A percentile compares a stretch with the other conserved stretches of the same genome.
Evolutionary conservation across 2,888 invertebrate species (phyloP).

Genomic region (Lochmaea capreae): DNA sequence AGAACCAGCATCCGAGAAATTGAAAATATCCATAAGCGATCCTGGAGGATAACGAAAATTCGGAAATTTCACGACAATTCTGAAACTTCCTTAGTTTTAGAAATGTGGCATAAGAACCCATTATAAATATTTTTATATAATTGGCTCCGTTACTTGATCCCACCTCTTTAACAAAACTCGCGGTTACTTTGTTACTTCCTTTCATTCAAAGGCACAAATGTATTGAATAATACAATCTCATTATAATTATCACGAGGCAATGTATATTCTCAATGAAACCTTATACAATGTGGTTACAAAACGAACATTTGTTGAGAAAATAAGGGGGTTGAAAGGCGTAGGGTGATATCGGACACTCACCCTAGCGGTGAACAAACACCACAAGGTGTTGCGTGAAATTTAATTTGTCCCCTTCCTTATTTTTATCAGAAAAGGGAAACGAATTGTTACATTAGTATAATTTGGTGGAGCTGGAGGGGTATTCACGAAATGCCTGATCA

Average conservation of each 20-base stretch:
- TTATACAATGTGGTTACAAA: background rate
- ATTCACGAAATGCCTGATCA: no score
- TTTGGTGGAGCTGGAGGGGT: no score
- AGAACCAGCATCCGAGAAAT: no score
- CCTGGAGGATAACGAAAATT: no score
- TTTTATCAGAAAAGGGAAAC: background rate
- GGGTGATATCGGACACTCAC: background rate
- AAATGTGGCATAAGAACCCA: background rate
- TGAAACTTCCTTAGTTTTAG: no score
- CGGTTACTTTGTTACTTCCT: background rate
- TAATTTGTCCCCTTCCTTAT: background rate
- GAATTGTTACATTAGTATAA: no score
- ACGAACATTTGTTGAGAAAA: background rate
- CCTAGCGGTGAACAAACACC: background rate
- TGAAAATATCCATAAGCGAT: no score
- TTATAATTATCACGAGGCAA: background rate
- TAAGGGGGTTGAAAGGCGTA: background rate
- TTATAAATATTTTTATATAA: background rate
- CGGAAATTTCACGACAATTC: no score
- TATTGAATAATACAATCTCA: background rate
- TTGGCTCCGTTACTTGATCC: background rate
- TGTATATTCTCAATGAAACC: background rate
- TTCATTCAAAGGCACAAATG: background rate
- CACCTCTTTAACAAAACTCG: background rate
- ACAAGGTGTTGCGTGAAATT: constrained; percentile 1